phyloP scores from a whole-genome alignment of 2,888 invertebrate genomes.

The Cephus sareptanus region DNA sequence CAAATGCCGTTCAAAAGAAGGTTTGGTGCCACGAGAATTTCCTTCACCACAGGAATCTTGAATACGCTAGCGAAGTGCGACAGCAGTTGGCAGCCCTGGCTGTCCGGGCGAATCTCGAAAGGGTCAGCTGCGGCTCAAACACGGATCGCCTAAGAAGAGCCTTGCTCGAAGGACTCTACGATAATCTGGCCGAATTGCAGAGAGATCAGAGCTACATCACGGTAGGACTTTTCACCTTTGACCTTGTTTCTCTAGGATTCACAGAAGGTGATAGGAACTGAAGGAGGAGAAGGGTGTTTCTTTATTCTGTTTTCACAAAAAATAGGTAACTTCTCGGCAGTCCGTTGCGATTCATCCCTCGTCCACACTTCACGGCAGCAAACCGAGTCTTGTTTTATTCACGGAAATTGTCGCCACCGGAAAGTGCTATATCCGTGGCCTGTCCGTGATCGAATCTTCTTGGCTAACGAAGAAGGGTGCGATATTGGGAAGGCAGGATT shows the following conservation, averaged over 20 bases:
- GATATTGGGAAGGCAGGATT: constrained; percentile 32
- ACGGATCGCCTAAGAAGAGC: constrained; percentile 73
- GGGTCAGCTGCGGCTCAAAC: constrained; percentile 53
- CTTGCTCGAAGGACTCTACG: constrained; percentile 83
- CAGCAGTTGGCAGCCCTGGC: constrained; percentile 75
- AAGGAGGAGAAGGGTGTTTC: background rate
- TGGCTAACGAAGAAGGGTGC: constrained; percentile 76
- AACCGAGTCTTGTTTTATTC: constrained; percentile 81
- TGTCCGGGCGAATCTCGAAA: constrained; percentile 59
- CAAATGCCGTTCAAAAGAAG: constrained; percentile 77
- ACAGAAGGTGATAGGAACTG: background rate
- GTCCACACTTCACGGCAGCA: constrained; percentile 78
- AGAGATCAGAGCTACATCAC: constrained; percentile 78
- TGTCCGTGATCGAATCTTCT: constrained; percentile 82
- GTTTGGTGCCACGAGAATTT: constrained; percentile 92
- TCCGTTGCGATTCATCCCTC: constrained; percentile 87
- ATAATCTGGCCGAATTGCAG: constrained; percentile 86
- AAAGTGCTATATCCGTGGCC: constrained; percentile 82
- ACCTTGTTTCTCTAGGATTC: background rate
- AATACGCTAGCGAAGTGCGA: constrained; percentile 83
- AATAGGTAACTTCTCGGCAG: constrained; percentile 72
- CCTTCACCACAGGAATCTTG: constrained; percentile 84
- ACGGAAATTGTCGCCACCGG: constrained; percentile 89
- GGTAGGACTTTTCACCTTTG: constrained; percentile 58
- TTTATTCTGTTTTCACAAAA: constrained; percentile 37